Evolutionary conservation across 2,113 vertebrate species (phyloP).

Genomic region (Phrynocephalus versicolor): DNA sequence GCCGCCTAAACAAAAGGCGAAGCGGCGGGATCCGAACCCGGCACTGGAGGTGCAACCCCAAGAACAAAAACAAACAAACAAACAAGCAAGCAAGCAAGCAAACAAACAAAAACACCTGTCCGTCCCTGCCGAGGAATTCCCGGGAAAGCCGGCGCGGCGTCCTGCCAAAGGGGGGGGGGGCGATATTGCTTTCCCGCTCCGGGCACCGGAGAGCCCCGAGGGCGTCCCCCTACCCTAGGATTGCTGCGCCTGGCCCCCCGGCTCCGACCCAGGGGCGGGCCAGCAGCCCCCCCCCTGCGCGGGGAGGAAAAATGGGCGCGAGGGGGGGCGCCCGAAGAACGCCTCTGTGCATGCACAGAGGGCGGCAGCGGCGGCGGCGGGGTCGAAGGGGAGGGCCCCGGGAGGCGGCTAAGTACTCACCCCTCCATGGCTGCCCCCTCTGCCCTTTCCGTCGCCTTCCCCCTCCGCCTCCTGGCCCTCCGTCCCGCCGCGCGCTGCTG

Average conservation of each 20-base stretch:
- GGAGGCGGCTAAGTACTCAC: constrained; percentile 59
- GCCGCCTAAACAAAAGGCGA: not conserved
- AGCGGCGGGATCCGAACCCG: not conserved
- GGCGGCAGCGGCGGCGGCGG: not conserved
- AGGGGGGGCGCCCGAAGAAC: too few species aligned
- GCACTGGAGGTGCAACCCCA: not conserved
- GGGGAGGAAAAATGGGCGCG: too few species aligned
- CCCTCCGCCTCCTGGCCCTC: not conserved
- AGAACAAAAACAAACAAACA: too few species aligned
- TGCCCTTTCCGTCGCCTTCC: not conserved
- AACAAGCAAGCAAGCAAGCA: too few species aligned
- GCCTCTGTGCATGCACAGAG: not conserved
- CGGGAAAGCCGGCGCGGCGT: too few species aligned
- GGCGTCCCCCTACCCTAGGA: too few species aligned
- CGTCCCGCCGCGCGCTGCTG: constrained; percentile 41
- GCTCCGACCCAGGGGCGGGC: too few species aligned
- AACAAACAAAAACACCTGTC: not conserved
- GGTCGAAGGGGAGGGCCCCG: not conserved
- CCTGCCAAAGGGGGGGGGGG: too few species aligned
- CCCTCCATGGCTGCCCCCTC: constrained; percentile 53
- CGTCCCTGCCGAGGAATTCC: not conserved
- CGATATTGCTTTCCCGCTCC: too few species aligned
- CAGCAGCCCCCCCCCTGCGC: too few species aligned
- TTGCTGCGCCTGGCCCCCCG: not conserved
- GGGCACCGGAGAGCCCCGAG: too few species aligned